phyloP scores from a whole-genome alignment of 2,888 invertebrate genomes.

The Synergus umbraculus region DNA sequence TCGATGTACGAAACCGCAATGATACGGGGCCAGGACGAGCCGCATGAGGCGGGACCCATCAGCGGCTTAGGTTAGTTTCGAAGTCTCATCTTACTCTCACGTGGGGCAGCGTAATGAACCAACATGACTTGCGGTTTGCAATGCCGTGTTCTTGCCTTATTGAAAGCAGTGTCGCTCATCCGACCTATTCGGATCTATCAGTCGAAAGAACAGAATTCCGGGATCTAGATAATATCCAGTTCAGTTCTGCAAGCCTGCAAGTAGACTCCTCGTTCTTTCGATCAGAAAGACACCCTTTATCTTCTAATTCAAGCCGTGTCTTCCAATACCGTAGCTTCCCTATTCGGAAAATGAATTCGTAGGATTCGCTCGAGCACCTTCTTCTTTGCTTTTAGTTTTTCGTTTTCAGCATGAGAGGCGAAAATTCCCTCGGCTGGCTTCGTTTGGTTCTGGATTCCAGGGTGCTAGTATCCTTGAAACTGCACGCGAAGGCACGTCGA shows the following conservation, averaged over 20 bases:
- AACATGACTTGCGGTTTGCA: conserved; percentile 75
- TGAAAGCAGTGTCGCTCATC: conserved; percentile 75
- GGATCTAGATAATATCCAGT: background rate
- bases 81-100: conserved; percentile 73
- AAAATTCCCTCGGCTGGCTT: conserved; percentile 22
- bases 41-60: conserved; percentile 9
- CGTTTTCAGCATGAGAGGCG: conserved; percentile 11
- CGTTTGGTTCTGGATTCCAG: conserved; percentile 63
- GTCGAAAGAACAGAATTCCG: conserved; percentile 43
- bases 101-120: conserved; percentile 75
- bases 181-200: conserved; percentile 51
- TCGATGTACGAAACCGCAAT: background rate
- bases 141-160: conserved; percentile 74
- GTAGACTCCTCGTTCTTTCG: background rate
- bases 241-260: no score
- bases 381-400: conserved; percentile 5
- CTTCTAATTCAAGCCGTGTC: background rate
- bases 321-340: background rate
- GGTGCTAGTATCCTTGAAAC: conserved; percentile 64
- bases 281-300: background rate
- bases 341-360: background rate
- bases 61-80: conserved; percentile 58
- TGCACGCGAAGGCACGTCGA: conserved; percentile 63
- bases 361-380: background rate
- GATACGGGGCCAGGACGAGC: background rate